phyloP scores from a whole-genome alignment of 1,140 invertebrate genomes.

The Drosophila chauvacae region DNA sequence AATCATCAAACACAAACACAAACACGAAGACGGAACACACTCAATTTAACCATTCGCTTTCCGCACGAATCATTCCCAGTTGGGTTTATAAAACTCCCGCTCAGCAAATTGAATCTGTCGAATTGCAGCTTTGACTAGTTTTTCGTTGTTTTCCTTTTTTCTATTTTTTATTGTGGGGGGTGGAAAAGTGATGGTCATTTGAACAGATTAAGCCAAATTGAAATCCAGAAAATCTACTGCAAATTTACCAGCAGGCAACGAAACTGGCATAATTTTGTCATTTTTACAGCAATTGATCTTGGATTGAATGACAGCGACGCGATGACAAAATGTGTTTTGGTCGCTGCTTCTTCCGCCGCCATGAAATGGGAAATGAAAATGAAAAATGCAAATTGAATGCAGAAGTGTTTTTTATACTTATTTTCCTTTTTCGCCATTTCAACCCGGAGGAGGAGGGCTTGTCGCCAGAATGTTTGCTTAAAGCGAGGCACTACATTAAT shows the following conservation, averaged over 20 bases:
- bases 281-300: constrained; percentile 82
- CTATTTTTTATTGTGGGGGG: constrained; percentile 6
- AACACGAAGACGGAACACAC: constrained; percentile 32
- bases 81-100: constrained; percentile 38
- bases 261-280: constrained; percentile 72
- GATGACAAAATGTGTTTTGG: constrained; percentile 46
- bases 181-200: constrained; percentile 43
- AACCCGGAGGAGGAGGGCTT: constrained; percentile 5
- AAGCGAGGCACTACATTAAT: constrained; percentile 45
- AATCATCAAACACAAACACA: constrained; percentile 27
- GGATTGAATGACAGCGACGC: constrained; percentile 68
- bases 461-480: constrained; percentile 42
- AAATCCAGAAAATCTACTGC: constrained; percentile 53
- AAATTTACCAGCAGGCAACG: background rate
- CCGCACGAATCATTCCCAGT: constrained; percentile 48
- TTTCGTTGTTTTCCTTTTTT: constrained; percentile 32
- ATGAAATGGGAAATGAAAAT: constrained; percentile 61
- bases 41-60: constrained; percentile 53
- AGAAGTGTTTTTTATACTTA: constrained; percentile 3
- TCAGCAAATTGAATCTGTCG: constrained; percentile 73
- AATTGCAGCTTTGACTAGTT: constrained; percentile 63
- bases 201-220: constrained; percentile 74
- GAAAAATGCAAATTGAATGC: constrained; percentile 74
- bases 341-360: constrained; percentile 3
- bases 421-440: constrained; percentile 2